A percentile compares a stretch with the other conserved stretches of the same genome.
Evolutionary conservation across 2,797 vertebrate genomes (phyloP).

Genomic region (Muscicapa striata): DNA sequence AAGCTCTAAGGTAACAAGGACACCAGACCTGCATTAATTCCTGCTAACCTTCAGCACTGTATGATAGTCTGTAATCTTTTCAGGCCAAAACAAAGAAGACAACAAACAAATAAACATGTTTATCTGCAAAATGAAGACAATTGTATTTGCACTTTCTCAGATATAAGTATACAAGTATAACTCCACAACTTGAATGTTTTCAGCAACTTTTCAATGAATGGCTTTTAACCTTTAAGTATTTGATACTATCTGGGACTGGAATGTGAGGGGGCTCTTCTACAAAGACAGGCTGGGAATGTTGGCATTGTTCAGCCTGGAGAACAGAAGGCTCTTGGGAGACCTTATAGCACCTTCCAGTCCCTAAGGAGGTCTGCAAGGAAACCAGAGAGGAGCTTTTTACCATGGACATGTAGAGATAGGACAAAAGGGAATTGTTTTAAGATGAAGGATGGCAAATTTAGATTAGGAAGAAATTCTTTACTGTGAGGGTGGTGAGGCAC

Average conservation of each 20-base stretch:
- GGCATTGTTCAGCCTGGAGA: background rate
- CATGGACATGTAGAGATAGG: background rate
- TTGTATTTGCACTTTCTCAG: background rate
- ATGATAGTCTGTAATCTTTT: background rate
- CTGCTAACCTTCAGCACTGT: background rate
- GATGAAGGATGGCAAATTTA: background rate
- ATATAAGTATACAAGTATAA: background rate
- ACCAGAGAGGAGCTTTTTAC: background rate
- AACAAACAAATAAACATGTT: background rate
- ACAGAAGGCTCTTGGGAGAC: background rate
- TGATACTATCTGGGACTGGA: background rate
- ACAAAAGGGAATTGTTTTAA: background rate
- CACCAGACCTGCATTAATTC: background rate
- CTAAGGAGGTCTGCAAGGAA: background rate
- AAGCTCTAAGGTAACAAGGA: background rate
- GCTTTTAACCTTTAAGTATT: background rate
- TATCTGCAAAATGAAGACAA: background rate
- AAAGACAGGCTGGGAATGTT: background rate
- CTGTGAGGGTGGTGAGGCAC: background rate
- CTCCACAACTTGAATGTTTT: background rate
- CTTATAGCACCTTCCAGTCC: background rate
- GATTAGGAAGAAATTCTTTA: background rate
- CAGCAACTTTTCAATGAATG: background rate
- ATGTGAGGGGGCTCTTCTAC: accelerated
- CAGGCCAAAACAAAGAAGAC: background rate